Evolutionary conservation across 2,113 vertebrate genomes (phyloP), one percentile per base, ranked within the genome.

Genomic region (Crotalus helleri): DNA sequence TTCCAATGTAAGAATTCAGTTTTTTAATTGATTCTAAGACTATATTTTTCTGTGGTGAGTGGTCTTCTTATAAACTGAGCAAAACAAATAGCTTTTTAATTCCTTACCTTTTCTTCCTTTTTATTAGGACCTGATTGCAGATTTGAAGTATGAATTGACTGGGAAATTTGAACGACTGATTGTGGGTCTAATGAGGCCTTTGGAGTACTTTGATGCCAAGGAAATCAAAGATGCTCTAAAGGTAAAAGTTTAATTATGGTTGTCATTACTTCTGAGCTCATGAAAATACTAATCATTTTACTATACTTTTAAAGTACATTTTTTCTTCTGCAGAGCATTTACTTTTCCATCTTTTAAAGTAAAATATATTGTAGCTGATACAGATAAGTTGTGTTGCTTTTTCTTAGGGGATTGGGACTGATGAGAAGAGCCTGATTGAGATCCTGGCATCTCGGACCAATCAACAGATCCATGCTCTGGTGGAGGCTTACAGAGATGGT

Each of bases 121-220:
- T 92, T 53, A 1, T 88, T 96, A 99, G 99, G 99, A 99, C 96
- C 98, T 99, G 95, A 99, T 99, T 10, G 98, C 98, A 11, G 98
- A 99, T 96, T 97, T 99, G 92, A 99, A 99, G 95, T 99, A 99
- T 0, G 99, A 99, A 97, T 98, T 99, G 96, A 99, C 98, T 0
- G 99, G 99, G 44, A 99, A 99, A 96, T 99, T 99, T 93, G 99
- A 99, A 94, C 98, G 98, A 11, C 98, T 99, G 96, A 99, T 99
- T 0, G 98, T 99, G 90, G 98, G 98, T 92, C 97, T 99, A 94
- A 99, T 99, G 99, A 98, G 98, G 90, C 97, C 98, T 2, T 98
- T 98, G 0, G 97, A 98, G 54, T 99, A 99, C 19, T 98, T 98
- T 0, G 99, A 99, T 19, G 99, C 99, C 97, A 99, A 99, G 95